A percentile compares a stretch with the other conserved stretches of the same genome.
phyloP scores from a whole-genome alignment of 2,888 invertebrate genomes.

The Lysandra bellargus region DNA sequence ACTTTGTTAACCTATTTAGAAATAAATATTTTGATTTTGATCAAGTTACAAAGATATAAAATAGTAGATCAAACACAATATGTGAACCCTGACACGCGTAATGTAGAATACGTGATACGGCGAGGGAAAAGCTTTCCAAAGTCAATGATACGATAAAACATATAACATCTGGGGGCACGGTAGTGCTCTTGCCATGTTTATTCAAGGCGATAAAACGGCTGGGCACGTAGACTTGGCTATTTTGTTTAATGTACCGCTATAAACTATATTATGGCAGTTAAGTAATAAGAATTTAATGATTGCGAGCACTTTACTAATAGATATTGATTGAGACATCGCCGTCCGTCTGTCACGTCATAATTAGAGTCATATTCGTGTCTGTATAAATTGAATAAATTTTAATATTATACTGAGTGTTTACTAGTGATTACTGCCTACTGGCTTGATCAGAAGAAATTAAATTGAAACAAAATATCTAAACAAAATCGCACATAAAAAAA shows the following conservation, averaged over 20 bases:
- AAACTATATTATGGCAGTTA: neutral
- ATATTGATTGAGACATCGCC: neutral
- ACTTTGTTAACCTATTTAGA: no score
- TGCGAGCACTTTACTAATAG: neutral
- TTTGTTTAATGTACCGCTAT: no score
- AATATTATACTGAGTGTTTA: no score
- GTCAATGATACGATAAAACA: neutral
- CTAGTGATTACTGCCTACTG: neutral
- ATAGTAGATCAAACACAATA: neutral
- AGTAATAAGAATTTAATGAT: neutral
- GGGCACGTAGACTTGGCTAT: neutral
- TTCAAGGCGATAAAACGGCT: neutral
- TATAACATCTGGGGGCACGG: neutral
- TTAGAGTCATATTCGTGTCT: no score
- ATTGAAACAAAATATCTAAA: no score
- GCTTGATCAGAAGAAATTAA: neutral
- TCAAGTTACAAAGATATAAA: neutral
- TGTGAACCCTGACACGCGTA: neutral
- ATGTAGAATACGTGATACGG: conserved; percentile 7
- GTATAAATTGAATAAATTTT: no score
- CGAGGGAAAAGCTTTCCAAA: neutral
- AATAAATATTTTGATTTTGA: no score
- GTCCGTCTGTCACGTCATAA: neutral
- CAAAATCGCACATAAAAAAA: neutral
- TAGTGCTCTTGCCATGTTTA: neutral